A percentile compares a stretch with the other conserved stretches of the same genome.
Conservation (phyloP, 2,888 invertebrate genomes). For the Eupithecia abbreviata region DNA sequence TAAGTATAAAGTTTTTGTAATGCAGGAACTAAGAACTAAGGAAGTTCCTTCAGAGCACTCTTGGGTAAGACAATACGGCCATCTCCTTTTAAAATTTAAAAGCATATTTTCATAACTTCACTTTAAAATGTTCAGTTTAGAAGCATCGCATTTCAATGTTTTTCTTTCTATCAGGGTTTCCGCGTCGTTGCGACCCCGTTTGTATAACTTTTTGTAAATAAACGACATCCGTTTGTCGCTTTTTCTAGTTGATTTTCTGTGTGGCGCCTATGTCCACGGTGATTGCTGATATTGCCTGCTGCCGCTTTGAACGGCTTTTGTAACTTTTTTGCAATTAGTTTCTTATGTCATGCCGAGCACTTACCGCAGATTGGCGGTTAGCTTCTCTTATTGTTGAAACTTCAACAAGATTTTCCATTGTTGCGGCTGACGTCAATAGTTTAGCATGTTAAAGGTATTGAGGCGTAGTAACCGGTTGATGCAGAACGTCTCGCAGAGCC, state of each 20-base stretch:
- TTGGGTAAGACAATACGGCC: slow-evolving; percentile 11
- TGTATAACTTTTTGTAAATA: slow-evolving; percentile 56
- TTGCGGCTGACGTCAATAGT: slow-evolving; percentile 15
- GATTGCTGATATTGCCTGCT: slow-evolving; percentile 57
- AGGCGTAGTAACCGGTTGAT: neutral
- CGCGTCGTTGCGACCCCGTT: slow-evolving; percentile 54
- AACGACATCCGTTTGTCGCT: slow-evolving; percentile 57
- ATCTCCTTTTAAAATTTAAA: slow-evolving; percentile 15
- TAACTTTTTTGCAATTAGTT: slow-evolving; percentile 43
- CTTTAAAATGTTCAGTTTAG: slow-evolving; percentile 42
- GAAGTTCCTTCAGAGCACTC: slow-evolving; percentile 1
- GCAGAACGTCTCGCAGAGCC: neutral
- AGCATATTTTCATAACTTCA: slow-evolving; percentile 34
- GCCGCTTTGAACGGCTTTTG: slow-evolving; percentile 40
- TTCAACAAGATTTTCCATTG: slow-evolving; percentile 23
- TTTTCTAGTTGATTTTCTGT: slow-evolving; percentile 58
- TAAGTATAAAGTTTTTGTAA: neutral
- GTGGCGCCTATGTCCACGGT: slow-evolving; percentile 53
- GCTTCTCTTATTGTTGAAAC: slow-evolving; percentile 35
- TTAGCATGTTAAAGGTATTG: slow-evolving; percentile 14
- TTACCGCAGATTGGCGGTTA: slow-evolving; percentile 44
- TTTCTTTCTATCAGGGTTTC: slow-evolving; percentile 52
- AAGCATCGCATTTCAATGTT: slow-evolving; percentile 56
- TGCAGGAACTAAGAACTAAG: neutral
- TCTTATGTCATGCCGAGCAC: slow-evolving; percentile 34